Evolutionary conservation across 2,888 invertebrate species (phyloP), one percentile per base, ranked within the genome.

Genomic region (Cheilosia soror): DNA sequence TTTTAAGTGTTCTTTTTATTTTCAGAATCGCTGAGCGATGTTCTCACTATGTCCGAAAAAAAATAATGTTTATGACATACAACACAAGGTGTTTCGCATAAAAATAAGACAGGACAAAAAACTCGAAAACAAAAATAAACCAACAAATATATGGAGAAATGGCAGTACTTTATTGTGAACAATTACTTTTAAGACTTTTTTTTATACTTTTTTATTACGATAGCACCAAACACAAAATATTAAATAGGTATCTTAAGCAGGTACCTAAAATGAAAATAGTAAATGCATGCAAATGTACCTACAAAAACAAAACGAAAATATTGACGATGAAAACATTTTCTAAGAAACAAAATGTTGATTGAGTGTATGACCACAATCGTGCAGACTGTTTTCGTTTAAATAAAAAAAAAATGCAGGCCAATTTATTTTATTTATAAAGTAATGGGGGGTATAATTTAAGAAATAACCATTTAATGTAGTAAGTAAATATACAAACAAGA

Each of bases 21-120:
- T 84, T 47, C 84, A 84, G 84, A 84, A 80, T 84, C 84, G 62
- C 53, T 84, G 51, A 84, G 62, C 69, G 84, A 84, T 80, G 80
- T 75, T 31, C 55, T 68, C 58, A 58, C 79, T 25, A 69, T 58
- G 44, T 69, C 84, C 47, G 75, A 55, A 11, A 58, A 51, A 33
- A 75, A 84, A 60, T 84, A 37, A 79, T 58, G 42, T 42, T 11
- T 44, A 42, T 40, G 25, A 29, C 25, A 47, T 13, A 49, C 44
- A 75, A 66, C 31, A 58, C 33, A 31, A 69, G 68, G 73, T 58
- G 69, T 80, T 69, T 84, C 75, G 69, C 84, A 84, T 75, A 69
- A 84, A 80, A 72, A 27, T 57, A 57, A 44, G 33, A 20, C 9
- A 31, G 11, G 5, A 25, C 9, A 51, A 20, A 9, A 53, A 29